These are phyloP conservation scores for Hylaea fasciaria DNA, from an alignment of 2,888 invertebrate genomes.

Conservation along the genomic window DNA sequence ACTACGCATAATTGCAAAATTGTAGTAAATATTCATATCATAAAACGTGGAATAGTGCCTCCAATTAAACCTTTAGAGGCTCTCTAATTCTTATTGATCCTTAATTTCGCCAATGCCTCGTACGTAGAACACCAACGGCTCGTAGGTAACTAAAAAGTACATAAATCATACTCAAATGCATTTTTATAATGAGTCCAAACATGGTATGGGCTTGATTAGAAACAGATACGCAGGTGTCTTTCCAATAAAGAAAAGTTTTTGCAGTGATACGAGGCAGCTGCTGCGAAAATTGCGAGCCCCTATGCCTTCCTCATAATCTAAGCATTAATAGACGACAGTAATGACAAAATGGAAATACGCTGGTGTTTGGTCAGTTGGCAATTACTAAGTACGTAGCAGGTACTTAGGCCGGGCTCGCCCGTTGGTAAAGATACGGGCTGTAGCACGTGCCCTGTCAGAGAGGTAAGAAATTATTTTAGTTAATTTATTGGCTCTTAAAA, in stretches of 20 bases:
- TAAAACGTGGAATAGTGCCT: too few species aligned
- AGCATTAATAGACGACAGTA: conserved; percentile 80
- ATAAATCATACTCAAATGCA: conserved; percentile 29
- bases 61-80: too few species aligned
- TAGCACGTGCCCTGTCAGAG: conserved; percentile 59
- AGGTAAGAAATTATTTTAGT: conserved; percentile 11
- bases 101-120: neutral
- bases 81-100: too few species aligned
- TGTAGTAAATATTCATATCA: too few species aligned
- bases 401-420: conserved; percentile 64
- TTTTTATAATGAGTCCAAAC: conserved; percentile 25
- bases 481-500: too few species aligned
- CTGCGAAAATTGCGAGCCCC: conserved; percentile 81
- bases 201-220: conserved; percentile 44
- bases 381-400: conserved; percentile 55
- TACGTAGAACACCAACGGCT: neutral
- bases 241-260: conserved; percentile 77
- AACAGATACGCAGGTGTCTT: conserved; percentile 74
- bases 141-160: neutral
- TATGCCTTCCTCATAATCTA: conserved; percentile 78
- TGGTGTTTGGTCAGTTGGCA: conserved; percentile 73
- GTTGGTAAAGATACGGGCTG: conserved; percentile 72
- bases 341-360: conserved; percentile 79
- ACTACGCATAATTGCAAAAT: too few species aligned
- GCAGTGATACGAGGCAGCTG: conserved; percentile 78